Evolutionary conservation across 2,113 vertebrate genomes (phyloP), one percentile per base, ranked within the genome.

Genomic region (Amphiprion ocellaris): DNA sequence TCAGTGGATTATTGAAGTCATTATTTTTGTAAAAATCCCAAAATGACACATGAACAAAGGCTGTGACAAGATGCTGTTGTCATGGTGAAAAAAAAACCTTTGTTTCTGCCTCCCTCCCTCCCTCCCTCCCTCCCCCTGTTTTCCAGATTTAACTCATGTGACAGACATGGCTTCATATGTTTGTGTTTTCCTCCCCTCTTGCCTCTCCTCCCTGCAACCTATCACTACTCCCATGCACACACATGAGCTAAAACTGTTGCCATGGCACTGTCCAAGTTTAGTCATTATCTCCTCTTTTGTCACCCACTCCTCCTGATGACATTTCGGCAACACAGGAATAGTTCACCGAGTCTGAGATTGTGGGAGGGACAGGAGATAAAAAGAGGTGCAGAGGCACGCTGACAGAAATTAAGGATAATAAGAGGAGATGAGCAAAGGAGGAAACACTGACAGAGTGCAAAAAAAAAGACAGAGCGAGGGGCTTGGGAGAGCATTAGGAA

Each of bases 181-280:
- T 89, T 80, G 61, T 83, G 73, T 82, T 77, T 52, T 68, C 68
- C 33, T 39, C 24, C 33, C 55, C 59, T 47, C 46, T 50, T 56
- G 17, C 46, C 69, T 21, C 74, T 79, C 67, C 39, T 70, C 80
- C 55, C 62, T 12, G 74, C 65, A 83, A 66, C 63, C 28, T 7
- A 70, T 66, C 50, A 39, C 68, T 69, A 49, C 72, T 73, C 58
- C 69, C 47, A 69, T 54, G 21, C 68, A 53, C 67, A 81, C 64
- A 78, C 81, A 56, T 1, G 49, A 83, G 71, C 81, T 75, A 69
- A 66, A 86, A 74, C 78, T 70, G 92, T 94, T 94, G 85, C 93
- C 90, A 95, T 94, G 91, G 90, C 41, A 78, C 50, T 89, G 89
- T 80, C 82, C 79, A 84, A 92, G 73, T 86, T 79, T 68, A 85